phyloP scores from a whole-genome alignment of 2,888 invertebrate species.

The Himalopsyche tibetana region DNA sequence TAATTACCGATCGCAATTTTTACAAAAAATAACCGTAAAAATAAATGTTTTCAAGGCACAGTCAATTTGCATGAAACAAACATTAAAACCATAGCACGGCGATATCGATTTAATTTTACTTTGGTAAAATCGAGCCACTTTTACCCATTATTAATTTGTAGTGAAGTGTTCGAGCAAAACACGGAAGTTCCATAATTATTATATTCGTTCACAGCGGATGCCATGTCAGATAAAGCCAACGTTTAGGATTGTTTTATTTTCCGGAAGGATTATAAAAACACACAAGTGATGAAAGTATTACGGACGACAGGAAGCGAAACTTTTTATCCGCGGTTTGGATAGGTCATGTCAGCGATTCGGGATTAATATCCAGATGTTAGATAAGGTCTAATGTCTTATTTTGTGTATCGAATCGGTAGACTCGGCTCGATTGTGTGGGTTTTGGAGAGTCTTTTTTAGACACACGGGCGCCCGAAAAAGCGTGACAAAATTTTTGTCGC shows the following conservation, averaged over 20 bases:
- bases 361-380: neutral
- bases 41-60: neutral
- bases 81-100: neutral
- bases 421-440: neutral
- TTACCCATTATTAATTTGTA: neutral
- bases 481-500: no score
- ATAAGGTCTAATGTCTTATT: neutral
- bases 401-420: neutral
- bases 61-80: conserved; percentile 1
- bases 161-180: neutral
- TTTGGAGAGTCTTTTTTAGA: no score
- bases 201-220: conserved; percentile 21
- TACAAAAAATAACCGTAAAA: neutral
- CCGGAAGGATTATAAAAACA: conserved; percentile 29
- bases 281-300: conserved; percentile 9
- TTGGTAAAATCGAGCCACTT: conserved; percentile 6
- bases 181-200: conserved; percentile 25
- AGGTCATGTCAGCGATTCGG: conserved; percentile 1
- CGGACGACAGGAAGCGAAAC: neutral
- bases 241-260: neutral
- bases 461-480: no score
- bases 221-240: conserved; percentile 6
- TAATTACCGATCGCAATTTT: neutral
- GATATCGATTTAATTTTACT: neutral
- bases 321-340: neutral